Evolutionary conservation across 2,113 vertebrate genomes (phyloP), one percentile per base, ranked within the genome.

Genomic region (Hippocampus guttulatus): DNA sequence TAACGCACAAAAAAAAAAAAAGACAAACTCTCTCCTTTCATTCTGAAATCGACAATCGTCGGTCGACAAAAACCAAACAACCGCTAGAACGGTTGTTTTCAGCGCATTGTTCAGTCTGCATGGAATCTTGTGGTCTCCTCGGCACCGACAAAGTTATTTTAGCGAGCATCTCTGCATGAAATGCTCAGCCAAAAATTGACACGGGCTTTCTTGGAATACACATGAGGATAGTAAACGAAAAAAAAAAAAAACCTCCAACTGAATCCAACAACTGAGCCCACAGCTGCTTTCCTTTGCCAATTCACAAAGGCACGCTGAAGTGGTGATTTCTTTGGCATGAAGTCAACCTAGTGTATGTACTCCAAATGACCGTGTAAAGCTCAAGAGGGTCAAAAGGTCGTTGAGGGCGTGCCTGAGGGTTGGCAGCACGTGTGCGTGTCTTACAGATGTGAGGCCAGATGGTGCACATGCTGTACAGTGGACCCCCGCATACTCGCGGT

Each of bases 31-130:
- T 89, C 89, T 87, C 87, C 73, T 82, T 68, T 57, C 43, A 72
- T 79, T 57, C 74, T 66, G 68, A 68, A 41, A 7, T 33, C 27
- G 20, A 33, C 5, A 18, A 33, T 23, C 7, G 33, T 75, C n/a
- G n/a, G n/a, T n/a, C 38, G 67, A 57, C 57, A 60, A 79, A 64
- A 67, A 70, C 47, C 52, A 70, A 70, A 74, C 33, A 79, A 62
- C 67, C 33, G 60, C 49, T 40, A 71, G 67, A 72, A 82, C 49
- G 79, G 74, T 72, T 84, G 76, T 71, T 88, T 87, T 83, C 74
- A 86, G 73, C 68, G 79, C 75, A 84, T 84, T 83, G 77, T 82
- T 88, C 82, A 70, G 82, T 89, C 77, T 82, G 78, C 87, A 89
- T 91, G 83, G 88, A 86, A 83, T 82, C 70, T 84, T 82, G 81